A percentile compares a stretch with the other conserved stretches of the same genome.
Conservation (phyloP, 2,113 vertebrate genomes). For the Lampris incognitus region DNA sequence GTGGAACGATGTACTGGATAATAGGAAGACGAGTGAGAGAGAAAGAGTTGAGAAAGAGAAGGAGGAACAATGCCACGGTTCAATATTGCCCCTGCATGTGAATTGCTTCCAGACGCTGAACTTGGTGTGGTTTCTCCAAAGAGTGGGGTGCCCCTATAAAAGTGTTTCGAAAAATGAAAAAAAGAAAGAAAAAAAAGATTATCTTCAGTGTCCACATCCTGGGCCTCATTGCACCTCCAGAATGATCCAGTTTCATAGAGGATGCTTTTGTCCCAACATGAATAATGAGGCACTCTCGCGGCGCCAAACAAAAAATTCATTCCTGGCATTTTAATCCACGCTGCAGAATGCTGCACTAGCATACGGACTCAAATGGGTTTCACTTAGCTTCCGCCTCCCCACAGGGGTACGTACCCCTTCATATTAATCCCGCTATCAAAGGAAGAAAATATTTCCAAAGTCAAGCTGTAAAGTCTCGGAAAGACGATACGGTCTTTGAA, state of each 20-base stretch:
- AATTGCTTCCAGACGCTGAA: background rate
- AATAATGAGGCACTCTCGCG: background rate
- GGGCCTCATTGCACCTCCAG: background rate
- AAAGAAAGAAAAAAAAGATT: background rate
- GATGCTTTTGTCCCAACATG: background rate
- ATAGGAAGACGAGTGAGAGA: background rate
- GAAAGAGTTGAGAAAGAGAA: background rate
- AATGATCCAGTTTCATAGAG: background rate
- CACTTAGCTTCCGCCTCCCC: background rate
- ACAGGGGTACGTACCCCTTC: background rate
- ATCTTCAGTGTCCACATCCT: background rate
- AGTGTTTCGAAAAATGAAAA: background rate
- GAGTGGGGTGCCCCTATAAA: background rate
- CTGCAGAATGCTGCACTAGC: background rate
- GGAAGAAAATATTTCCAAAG: no score
- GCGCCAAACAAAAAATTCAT: background rate
- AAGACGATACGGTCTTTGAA: background rate
- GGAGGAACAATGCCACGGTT: no score
- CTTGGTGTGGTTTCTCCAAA: background rate
- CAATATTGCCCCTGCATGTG: background rate
- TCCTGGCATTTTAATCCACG: background rate
- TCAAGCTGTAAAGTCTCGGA: background rate
- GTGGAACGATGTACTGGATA: slow-evolving; percentile 3
- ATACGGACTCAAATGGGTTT: background rate
- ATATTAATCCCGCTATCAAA: no score